phyloP scores from a whole-genome alignment of 2,113 vertebrate species.

The Mesitornis unicolor region DNA sequence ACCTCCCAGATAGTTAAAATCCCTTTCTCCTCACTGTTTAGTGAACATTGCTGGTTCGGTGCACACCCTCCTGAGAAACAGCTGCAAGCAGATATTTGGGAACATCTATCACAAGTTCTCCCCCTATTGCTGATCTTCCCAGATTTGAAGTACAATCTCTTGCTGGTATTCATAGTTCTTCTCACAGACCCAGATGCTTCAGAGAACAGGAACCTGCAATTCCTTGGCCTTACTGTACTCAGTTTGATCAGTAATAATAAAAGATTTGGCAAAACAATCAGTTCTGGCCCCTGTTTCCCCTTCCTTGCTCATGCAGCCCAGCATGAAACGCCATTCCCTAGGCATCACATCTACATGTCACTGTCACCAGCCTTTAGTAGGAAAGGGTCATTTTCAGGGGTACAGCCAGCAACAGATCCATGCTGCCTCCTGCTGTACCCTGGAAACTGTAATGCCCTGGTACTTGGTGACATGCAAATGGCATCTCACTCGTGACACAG shows the following conservation, averaged over 20 bases:
- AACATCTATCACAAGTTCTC: background rate
- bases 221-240: background rate
- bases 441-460: background rate
- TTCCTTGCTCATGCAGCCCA: background rate
- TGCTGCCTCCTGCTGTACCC: background rate
- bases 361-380: background rate
- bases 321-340: accelerated
- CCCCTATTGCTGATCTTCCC: background rate
- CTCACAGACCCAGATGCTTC: background rate
- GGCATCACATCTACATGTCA: background rate
- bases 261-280: background rate
- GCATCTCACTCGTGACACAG: background rate
- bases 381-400: background rate
- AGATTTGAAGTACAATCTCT: background rate
- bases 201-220: background rate
- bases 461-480: background rate
- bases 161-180: background rate
- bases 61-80: background rate
- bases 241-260: background rate
- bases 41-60: background rate
- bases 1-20: background rate
- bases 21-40: background rate
- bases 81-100: background rate
- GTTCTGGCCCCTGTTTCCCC: background rate
- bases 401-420: background rate